Evolutionary conservation across 2,888 invertebrate genomes (phyloP).

Genomic region (Didymodactylos carnosus): DNA sequence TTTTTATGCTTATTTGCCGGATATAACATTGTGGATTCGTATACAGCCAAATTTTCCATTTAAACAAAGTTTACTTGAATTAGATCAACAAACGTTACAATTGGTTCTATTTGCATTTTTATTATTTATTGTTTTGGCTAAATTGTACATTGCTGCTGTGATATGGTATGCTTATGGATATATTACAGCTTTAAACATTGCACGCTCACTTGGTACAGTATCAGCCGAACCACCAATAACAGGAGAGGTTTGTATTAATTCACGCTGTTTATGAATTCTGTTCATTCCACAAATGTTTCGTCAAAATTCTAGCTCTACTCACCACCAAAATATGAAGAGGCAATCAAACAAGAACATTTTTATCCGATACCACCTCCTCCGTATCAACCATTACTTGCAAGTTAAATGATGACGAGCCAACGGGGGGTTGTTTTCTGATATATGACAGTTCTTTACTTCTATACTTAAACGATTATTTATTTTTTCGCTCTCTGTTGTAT

Average conservation of each 20-base stretch:
- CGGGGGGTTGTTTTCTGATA: too few species aligned
- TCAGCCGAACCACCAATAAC: neutral
- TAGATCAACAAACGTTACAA: conserved; percentile 7
- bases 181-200: conserved; percentile 3
- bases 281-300: neutral
- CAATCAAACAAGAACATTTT: neutral
- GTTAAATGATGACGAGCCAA: too few species aligned
- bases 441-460: too few species aligned
- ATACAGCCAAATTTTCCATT: conserved; percentile 2
- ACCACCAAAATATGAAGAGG: conserved; percentile 13
- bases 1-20: conserved; percentile 8
- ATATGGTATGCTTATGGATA: conserved; percentile 10
- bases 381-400: neutral
- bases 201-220: neutral
- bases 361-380: neutral
- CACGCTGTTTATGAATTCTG: too few species aligned
- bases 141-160: conserved; percentile 3
- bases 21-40: neutral
- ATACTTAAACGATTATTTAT: too few species aligned
- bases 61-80: neutral
- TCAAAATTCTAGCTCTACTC: neutral
- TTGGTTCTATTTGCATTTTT: conserved; percentile 4
- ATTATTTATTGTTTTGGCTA: conserved; percentile 2
- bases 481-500: too few species aligned
- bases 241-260: neutral